Conservation (phyloP, 2,113 vertebrate genomes). For the Euleptes europaea region DNA sequence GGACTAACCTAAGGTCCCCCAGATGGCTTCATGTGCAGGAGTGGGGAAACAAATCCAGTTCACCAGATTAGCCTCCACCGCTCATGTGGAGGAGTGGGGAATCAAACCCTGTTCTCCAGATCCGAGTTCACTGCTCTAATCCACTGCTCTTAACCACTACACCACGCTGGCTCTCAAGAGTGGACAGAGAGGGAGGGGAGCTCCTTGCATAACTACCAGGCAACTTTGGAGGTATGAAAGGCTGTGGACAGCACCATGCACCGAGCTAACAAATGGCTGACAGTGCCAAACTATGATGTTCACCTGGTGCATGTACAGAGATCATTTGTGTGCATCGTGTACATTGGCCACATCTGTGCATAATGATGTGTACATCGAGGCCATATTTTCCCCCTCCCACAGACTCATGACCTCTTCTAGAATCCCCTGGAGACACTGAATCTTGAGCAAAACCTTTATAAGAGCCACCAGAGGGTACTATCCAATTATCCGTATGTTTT, state of each 20-base stretch:
- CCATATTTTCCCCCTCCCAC: slow-evolving; percentile 12
- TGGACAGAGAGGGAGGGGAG: background rate
- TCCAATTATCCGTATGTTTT: slow-evolving; percentile 79
- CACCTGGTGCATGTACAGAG: background rate
- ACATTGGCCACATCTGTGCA: background rate
- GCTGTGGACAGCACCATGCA: background rate
- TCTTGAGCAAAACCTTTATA: slow-evolving; percentile 68
- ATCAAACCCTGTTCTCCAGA: no score
- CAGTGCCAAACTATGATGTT: no score
- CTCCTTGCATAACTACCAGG: background rate
- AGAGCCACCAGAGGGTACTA: slow-evolving; percentile 67
- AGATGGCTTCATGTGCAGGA: no score
- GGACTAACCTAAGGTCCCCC: no score
- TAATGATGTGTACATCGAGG: background rate
- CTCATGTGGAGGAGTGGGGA: no score
- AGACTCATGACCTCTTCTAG: slow-evolving; percentile 63
- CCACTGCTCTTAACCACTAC: no score
- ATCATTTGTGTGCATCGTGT: background rate
- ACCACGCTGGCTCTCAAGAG: no score
- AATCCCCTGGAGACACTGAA: slow-evolving; percentile 69
- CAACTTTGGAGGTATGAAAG: no score
- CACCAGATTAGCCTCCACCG: no score
- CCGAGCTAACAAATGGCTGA: background rate
- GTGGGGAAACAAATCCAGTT: no score
- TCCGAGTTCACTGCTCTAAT: no score